Conservation (phyloP, 2,113 vertebrate genomes). For the Athene noctua region DNA sequence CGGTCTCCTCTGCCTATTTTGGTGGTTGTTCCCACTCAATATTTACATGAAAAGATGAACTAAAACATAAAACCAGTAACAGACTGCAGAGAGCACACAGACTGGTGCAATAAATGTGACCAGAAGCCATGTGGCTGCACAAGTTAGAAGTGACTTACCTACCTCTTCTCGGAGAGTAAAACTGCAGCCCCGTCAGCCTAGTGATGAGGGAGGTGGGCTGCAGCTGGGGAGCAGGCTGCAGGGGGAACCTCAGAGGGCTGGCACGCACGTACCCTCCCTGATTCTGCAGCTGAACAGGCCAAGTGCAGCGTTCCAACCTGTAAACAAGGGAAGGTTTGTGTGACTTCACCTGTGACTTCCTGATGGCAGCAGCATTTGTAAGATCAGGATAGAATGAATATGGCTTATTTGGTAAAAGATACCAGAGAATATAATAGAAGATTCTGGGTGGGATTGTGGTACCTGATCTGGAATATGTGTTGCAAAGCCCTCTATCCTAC, state of each 20-base stretch:
- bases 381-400: not conserved
- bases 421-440: not conserved
- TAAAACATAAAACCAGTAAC: not conserved
- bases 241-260: not conserved
- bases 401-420: not conserved
- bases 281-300: not conserved
- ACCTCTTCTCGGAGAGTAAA: not conserved
- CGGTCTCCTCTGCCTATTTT: not conserved
- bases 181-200: fast-evolving
- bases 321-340: not conserved
- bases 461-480: not conserved
- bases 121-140: not conserved
- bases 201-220: not conserved
- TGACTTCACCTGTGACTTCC: not conserved
- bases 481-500: not conserved
- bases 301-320: fast-evolving
- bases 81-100: not conserved
- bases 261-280: not conserved
- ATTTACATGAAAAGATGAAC: not conserved
- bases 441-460: not conserved
- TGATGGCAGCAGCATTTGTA: not conserved
- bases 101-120: not conserved
- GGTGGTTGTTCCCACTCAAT: not conserved
- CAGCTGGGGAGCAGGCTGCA: not conserved
- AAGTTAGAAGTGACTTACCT: no score